These are phyloP conservation scores for Drosophila arizonae DNA, from an alignment of 1,140 invertebrate genomes.

Conservation along the genomic window DNA sequence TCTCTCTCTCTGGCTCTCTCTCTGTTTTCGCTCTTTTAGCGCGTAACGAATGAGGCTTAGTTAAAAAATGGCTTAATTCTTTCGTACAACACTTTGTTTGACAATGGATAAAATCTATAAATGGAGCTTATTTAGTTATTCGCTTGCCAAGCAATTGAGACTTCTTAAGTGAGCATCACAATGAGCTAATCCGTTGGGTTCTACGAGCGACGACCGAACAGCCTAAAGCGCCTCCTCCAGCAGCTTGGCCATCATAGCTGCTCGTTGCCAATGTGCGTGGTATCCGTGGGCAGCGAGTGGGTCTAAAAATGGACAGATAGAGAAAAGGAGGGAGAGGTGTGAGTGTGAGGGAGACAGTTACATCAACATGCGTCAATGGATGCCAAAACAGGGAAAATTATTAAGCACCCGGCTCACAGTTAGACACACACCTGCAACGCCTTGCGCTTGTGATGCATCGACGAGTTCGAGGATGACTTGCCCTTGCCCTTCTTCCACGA, in stretches of 20 bases:
- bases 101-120: not conserved
- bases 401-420: too few species aligned
- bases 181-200: conserved; percentile 33
- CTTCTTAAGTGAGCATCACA: conserved; percentile 56
- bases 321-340: not conserved
- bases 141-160: conserved; percentile 35
- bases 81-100: not conserved
- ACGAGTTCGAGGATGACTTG: conserved; percentile 80
- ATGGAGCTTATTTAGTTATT: too few species aligned
- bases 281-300: conserved; percentile 81
- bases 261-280: conserved; percentile 82
- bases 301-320: conserved; percentile 48
- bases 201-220: conserved; percentile 63
- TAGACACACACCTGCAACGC: conserved; percentile 67
- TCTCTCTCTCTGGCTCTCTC: not conserved
- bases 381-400: too few species aligned
- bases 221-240: conserved; percentile 47
- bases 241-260: conserved; percentile 79
- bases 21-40: not conserved
- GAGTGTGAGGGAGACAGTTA: too few species aligned
- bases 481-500: conserved; percentile 82
- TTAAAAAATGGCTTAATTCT: conserved; percentile 31
- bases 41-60: conserved; percentile 32
- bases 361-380: not conserved
- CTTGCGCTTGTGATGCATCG: conserved; percentile 80